Conservation (phyloP, 2,797 vertebrate species). For the Pipistrellus nathusii region DNA sequence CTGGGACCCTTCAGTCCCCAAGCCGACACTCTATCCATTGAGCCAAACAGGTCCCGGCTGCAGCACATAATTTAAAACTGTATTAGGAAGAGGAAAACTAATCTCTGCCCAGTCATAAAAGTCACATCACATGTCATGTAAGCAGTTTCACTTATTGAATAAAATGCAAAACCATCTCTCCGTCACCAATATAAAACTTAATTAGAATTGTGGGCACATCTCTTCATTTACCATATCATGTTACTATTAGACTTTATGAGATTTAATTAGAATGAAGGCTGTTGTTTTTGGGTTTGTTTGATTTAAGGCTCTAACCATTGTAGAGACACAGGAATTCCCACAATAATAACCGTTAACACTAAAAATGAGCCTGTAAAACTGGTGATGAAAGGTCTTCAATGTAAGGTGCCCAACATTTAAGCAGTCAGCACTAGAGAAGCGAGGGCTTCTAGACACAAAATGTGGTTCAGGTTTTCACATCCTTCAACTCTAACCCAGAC, state of each 20-base stretch:
- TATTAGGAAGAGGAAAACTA: neutral
- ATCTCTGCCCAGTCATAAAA: neutral
- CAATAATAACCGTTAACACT: neutral
- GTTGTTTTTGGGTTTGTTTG: neutral
- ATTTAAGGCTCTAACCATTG: neutral
- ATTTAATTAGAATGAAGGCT: constrained; percentile 21
- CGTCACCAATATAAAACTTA: neutral
- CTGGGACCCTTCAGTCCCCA: no score
- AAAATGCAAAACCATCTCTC: constrained; percentile 8
- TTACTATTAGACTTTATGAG: constrained; percentile 54
- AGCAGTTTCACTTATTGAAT: constrained; percentile 13
- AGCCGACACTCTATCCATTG: no score
- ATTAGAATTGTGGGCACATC: constrained; percentile 50
- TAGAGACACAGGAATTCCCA: neutral
- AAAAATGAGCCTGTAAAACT: constrained; percentile 17
- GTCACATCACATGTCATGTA: neutral
- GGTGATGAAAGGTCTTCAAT: neutral
- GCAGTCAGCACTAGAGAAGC: neutral
- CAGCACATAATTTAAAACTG: constrained; percentile 1
- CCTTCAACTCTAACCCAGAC: neutral
- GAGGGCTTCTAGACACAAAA: neutral
- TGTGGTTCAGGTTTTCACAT: neutral
- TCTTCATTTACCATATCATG: constrained; percentile 22
- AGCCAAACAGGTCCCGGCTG: no score
- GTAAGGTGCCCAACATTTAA: fast-evolving